phyloP scores from a whole-genome alignment of 1,140 invertebrate species.

The Metaphire vulgaris region DNA sequence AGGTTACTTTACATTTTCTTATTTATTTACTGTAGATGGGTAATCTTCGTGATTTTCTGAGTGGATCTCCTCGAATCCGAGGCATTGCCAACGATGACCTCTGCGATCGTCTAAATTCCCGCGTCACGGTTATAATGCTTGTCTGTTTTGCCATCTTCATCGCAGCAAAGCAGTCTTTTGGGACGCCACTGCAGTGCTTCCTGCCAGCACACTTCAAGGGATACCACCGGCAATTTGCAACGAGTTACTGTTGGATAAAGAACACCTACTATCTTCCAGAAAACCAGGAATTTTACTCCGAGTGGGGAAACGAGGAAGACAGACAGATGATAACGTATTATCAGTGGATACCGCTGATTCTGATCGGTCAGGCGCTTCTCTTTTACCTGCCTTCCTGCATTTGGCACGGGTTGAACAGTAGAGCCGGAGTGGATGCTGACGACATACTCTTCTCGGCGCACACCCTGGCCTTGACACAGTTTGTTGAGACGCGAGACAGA shows the following conservation, averaged over 20 bases:
- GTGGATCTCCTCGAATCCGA: no score
- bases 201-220: no score
- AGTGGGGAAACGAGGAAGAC: slow-evolving; percentile 35
- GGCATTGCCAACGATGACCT: no score
- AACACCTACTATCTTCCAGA: slow-evolving; percentile 67
- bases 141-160: no score
- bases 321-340: slow-evolving; percentile 25
- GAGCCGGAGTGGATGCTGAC: slow-evolving; percentile 20
- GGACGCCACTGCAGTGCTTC: no score
- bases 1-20: no score
- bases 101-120: no score
- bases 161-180: no score
- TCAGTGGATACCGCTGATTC: slow-evolving; percentile 13
- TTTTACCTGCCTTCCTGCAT: slow-evolving; percentile 28
- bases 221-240: slow-evolving; percentile 1
- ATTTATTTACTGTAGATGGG: no score
- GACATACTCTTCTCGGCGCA: slow-evolving; percentile 13
- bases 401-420: slow-evolving; percentile 30
- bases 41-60: no score
- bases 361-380: slow-evolving; percentile 20
- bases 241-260: slow-evolving; percentile 59
- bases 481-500: slow-evolving; percentile 22
- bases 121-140: no score
- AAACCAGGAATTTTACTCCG: no score
- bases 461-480: slow-evolving; percentile 19